These are phyloP conservation scores for Nannospalax galili DNA, from an alignment of 2,113 vertebrate species.

Conservation along the genomic window DNA sequence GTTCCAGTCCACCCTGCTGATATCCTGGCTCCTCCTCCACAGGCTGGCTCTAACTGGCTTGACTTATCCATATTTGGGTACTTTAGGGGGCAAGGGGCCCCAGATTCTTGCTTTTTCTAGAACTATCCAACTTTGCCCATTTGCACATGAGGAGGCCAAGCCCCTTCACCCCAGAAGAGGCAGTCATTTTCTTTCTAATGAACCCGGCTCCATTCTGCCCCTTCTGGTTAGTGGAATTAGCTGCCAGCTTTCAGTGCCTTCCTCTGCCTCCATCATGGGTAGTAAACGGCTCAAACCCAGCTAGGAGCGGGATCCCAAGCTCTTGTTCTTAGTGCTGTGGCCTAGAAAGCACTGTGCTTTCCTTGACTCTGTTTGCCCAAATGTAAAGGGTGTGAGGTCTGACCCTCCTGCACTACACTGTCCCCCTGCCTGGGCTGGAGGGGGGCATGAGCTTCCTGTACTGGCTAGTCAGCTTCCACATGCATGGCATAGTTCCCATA, in stretches of 20 bases:
- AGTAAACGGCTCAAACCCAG: not conserved
- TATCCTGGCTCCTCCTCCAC: not conserved
- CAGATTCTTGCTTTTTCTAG: not conserved
- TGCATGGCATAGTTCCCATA: not conserved
- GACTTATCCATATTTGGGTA: too few species aligned
- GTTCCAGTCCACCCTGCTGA: not conserved
- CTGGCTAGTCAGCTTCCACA: not conserved
- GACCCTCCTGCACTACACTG: too few species aligned
- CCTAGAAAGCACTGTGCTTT: not conserved
- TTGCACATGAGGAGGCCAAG: not conserved
- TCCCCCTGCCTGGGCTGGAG: not conserved
- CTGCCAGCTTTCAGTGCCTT: not conserved
- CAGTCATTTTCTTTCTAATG: not conserved
- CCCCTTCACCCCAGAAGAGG: not conserved
- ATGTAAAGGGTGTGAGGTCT: not conserved
- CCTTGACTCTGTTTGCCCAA: not conserved
- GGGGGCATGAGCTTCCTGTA: not conserved
- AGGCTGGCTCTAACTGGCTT: not conserved
- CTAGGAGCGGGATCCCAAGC: not conserved
- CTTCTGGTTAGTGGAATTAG: not conserved
- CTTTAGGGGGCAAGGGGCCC: not conserved
- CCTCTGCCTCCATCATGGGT: accelerated
- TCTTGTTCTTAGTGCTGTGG: not conserved
- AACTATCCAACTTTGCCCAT: not conserved
- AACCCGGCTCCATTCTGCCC: not conserved